Conservation (phyloP, 2,797 vertebrate genomes). For the Chelidonichthys spinosus region DNA sequence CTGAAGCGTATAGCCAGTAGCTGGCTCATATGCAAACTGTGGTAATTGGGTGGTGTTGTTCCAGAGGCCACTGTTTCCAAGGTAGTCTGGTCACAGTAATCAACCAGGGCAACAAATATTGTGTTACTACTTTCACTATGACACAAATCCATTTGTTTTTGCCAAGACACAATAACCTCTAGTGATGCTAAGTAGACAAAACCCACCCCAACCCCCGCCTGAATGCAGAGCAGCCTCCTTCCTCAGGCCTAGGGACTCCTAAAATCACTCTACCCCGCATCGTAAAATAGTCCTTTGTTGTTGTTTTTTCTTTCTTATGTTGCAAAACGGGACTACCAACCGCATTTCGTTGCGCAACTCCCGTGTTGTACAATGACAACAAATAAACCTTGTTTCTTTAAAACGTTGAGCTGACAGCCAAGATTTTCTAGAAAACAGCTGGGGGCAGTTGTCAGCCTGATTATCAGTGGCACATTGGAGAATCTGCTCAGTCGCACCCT, state of each 20-base stretch:
- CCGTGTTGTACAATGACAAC: no score
- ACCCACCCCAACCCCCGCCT: no score
- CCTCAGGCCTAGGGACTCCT: no score
- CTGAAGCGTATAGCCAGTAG: conserved; percentile 11
- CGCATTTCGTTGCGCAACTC: no score
- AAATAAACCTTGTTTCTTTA: no score
- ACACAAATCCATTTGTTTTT: background rate
- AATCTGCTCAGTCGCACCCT: background rate
- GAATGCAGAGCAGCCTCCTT: no score
- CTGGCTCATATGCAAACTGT: conserved; percentile 9
- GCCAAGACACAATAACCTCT: conserved; percentile 4
- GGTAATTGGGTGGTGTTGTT: conserved; percentile 8
- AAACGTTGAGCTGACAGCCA: background rate
- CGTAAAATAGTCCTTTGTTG: no score
- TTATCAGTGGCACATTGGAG: background rate
- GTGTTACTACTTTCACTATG: conserved; percentile 1
- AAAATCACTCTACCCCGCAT: no score
- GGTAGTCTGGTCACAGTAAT: background rate
- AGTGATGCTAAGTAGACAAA: background rate
- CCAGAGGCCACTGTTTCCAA: background rate
- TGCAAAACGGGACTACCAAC: no score
- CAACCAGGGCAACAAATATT: background rate
- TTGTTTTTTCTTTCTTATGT: no score
- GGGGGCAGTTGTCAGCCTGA: background rate
- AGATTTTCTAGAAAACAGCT: background rate